Evolutionary conservation across 2,113 vertebrate genomes (phyloP).

Genomic region (Centropus unirufus): DNA sequence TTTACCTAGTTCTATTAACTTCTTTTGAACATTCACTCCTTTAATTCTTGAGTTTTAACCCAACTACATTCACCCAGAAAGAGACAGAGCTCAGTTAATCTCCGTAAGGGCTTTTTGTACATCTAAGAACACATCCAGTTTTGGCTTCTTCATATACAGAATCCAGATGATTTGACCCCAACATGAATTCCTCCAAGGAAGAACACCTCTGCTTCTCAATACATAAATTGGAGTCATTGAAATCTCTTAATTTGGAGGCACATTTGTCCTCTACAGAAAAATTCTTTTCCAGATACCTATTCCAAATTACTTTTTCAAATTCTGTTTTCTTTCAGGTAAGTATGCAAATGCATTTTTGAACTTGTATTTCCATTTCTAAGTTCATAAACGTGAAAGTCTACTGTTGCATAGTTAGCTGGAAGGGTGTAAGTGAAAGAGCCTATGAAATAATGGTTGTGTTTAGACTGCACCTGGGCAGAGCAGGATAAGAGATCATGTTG

Average conservation of each 20-base stretch:
- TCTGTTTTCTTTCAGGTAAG: not conserved
- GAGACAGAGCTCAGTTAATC: not conserved
- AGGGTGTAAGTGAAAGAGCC: rapidly evolving
- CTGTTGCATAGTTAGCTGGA: not conserved
- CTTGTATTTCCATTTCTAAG: not conserved
- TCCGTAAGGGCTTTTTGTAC: not conserved
- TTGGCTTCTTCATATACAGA: not conserved
- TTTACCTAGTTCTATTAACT: not conserved
- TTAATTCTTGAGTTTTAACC: not conserved
- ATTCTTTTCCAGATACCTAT: not conserved
- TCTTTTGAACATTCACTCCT: not conserved
- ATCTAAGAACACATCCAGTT: not conserved
- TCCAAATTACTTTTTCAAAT: not conserved
- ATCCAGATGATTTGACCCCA: not conserved
- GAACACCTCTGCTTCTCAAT: not conserved
- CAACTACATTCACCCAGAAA: not conserved
- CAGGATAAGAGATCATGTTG: not conserved
- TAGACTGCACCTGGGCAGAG: not conserved
- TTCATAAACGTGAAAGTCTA: not conserved
- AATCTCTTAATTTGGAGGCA: not conserved
- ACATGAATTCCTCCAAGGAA: not conserved
- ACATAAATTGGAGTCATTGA: not conserved
- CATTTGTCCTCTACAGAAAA: not conserved
- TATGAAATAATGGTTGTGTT: not conserved
- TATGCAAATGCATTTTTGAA: not conserved